phyloP scores from a whole-genome alignment of 2,888 invertebrate species.

The Trichacis sp. region DNA sequence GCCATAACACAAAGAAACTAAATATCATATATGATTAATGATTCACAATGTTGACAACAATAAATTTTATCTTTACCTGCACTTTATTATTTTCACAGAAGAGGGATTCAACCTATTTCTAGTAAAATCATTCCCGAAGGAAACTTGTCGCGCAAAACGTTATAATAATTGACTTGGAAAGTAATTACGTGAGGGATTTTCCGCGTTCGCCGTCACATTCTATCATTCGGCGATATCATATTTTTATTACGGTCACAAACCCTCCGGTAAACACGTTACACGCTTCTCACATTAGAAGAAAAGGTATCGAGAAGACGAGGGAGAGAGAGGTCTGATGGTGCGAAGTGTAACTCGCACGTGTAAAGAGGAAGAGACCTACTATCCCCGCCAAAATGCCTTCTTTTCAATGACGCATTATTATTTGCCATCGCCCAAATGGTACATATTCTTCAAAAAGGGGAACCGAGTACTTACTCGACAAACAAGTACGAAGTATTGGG shows the following conservation, averaged over 20 bases:
- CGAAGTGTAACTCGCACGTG: constrained; percentile 22
- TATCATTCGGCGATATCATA: constrained; percentile 42
- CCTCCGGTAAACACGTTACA: constrained; percentile 42
- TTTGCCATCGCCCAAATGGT: constrained; percentile 21
- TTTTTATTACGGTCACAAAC: constrained; percentile 38
- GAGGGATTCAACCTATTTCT: too few species aligned
- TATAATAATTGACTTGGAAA: too few species aligned
- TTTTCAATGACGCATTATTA: constrained; percentile 33
- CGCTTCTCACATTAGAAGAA: constrained; percentile 44
- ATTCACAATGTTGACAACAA: too few species aligned
- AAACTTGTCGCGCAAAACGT: too few species aligned
- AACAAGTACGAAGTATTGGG: too few species aligned
- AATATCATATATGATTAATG: too few species aligned
- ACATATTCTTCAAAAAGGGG: constrained; percentile 10
- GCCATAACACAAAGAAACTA: too few species aligned
- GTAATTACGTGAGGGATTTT: too few species aligned
- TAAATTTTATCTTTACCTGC: too few species aligned
- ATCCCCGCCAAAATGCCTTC: neutral
- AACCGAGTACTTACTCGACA: neutral
- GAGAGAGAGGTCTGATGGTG: constrained; percentile 33
- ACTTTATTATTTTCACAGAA: too few species aligned
- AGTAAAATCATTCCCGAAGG: too few species aligned
- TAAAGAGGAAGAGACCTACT: constrained; percentile 7
- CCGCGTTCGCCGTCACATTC: constrained; percentile 16
- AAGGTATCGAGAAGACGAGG: constrained; percentile 30